These are phyloP conservation scores for Saccostrea echinata DNA, from an alignment of 1,140 invertebrate genomes.

Conservation along the genomic window DNA sequence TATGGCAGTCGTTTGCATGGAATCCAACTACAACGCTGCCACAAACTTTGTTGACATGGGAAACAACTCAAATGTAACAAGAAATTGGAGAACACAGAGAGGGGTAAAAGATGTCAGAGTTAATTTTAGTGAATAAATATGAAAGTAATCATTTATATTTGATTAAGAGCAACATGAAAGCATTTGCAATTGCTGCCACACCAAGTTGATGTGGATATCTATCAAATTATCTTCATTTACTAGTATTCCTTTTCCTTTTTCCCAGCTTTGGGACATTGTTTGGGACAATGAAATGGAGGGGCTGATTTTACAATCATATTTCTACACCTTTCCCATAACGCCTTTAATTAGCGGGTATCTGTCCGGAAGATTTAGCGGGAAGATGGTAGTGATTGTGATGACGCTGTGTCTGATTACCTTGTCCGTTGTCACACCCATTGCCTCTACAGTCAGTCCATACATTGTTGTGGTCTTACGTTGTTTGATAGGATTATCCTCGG, in stretches of 20 bases:
- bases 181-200: no score
- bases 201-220: no score
- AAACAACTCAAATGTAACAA: not conserved
- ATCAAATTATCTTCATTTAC: no score
- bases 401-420: slow-evolving; percentile 49
- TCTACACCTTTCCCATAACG: slow-evolving; percentile 87
- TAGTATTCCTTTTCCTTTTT: not conserved
- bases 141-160: not conserved
- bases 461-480: slow-evolving; percentile 55
- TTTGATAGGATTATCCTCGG: slow-evolving; percentile 58
- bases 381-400: slow-evolving; percentile 65
- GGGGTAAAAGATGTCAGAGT: not conserved
- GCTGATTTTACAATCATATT: slow-evolving; percentile 91
- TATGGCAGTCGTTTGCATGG: slow-evolving; percentile 37
- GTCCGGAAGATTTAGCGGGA: slow-evolving; percentile 82
- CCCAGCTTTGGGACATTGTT: slow-evolving; percentile 72
- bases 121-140: not conserved
- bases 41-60: not conserved
- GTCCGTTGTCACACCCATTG: slow-evolving; percentile 57
- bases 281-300: slow-evolving; percentile 90
- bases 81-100: not conserved
- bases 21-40: not conserved
- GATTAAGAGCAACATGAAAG: no score
- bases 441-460: slow-evolving; percentile 49
- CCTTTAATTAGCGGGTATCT: slow-evolving; percentile 88